These are phyloP conservation scores for Labeo calbasu DNA, from an alignment of 2,797 vertebrate genomes.

Conservation along the genomic window DNA sequence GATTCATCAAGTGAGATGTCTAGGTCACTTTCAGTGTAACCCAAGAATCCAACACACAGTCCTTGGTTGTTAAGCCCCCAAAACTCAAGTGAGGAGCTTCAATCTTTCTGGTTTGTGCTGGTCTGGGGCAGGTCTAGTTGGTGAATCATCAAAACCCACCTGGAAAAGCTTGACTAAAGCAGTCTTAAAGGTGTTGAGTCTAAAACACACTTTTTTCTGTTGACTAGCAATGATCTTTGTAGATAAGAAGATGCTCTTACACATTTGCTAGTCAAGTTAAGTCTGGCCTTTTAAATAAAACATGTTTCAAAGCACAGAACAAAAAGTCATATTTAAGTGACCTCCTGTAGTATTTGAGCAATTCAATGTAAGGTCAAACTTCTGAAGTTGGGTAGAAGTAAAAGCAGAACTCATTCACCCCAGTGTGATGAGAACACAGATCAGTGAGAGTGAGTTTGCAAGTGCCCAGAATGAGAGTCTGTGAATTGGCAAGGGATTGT, in stretches of 20 bases:
- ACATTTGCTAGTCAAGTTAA: background rate
- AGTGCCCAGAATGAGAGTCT: background rate
- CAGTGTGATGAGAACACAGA: slow-evolving; percentile 1
- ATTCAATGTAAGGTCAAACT: background rate
- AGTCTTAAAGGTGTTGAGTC: background rate
- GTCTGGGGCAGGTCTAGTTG: background rate
- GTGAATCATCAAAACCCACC: background rate
- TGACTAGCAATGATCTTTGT: background rate
- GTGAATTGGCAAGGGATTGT: slow-evolving; percentile 4
- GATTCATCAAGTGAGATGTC: slow-evolving; percentile 70
- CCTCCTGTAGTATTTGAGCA: slow-evolving; percentile 23
- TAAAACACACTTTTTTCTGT: background rate
- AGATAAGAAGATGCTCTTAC: background rate
- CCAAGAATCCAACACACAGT: background rate
- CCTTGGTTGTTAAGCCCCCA: background rate
- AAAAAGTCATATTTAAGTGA: background rate
- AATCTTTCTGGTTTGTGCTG: background rate
- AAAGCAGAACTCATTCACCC: background rate
- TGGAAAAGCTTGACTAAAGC: background rate
- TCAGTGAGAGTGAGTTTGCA: slow-evolving; percentile 1
- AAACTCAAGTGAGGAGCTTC: background rate
- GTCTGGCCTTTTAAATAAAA: background rate
- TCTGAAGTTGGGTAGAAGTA: slow-evolving; percentile 17
- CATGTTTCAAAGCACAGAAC: background rate
- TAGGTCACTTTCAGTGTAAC: slow-evolving; percentile 48